phyloP scores from a whole-genome alignment of 2,888 invertebrate species.

The Macaria liturata region DNA sequence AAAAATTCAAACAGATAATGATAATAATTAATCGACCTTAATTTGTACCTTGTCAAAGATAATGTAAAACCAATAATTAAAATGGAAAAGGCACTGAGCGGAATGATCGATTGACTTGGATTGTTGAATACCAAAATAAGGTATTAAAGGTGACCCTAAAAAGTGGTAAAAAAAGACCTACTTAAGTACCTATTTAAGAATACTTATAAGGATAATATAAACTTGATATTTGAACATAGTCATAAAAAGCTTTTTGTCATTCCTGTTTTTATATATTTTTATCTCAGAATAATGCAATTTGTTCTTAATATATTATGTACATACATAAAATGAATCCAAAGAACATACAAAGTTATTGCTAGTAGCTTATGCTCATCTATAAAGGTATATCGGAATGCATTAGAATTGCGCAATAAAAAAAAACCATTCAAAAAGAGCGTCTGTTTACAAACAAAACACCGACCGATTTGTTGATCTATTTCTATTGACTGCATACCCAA shows the following conservation, averaged over 20 bases:
- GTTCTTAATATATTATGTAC: too few species aligned
- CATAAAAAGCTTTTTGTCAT: too few species aligned
- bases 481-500: slow-evolving; percentile 6
- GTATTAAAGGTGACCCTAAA: too few species aligned
- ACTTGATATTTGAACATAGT: too few species aligned
- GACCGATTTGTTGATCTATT: slow-evolving; percentile 15
- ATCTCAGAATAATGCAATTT: too few species aligned
- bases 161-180: too few species aligned
- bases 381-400: not conserved
- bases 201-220: too few species aligned
- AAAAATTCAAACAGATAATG: not conserved
- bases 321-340: too few species aligned
- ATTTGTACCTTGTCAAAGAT: slow-evolving; percentile 13
- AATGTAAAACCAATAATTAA: slow-evolving; percentile 4
- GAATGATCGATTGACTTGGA: slow-evolving; percentile 13
- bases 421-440: slow-evolving; percentile 11
- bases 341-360: too few species aligned
- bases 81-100: slow-evolving; percentile 6
- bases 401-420: slow-evolving; percentile 5
- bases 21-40: slow-evolving; percentile 1
- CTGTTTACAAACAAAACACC: slow-evolving; percentile 22
- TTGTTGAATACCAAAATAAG: not conserved
- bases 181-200: too few species aligned
- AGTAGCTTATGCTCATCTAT: too few species aligned
- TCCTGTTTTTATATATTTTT: too few species aligned